Evolutionary conservation across 2,888 invertebrate species (phyloP), one percentile per base, ranked within the genome.

Genomic region (Eristalis intricaria): DNA sequence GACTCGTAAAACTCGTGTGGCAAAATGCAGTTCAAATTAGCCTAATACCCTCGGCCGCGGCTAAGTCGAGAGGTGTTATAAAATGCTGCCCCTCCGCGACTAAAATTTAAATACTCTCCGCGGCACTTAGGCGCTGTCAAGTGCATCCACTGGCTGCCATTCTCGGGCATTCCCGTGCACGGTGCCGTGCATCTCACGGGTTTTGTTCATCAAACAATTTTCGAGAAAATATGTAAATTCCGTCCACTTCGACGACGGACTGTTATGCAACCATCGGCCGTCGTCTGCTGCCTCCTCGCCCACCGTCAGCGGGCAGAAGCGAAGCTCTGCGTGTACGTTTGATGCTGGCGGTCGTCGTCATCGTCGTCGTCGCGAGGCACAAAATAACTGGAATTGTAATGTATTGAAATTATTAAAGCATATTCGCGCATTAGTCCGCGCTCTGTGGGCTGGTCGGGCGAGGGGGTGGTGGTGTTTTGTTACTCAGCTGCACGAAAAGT

Each of bases 341-440:
- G 38, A 4, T 50, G 74, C 29, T 50, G 50, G 50, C 50, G 19
- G 77, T 19, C n/a, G 56, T 60, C 23, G 56, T 4, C n/a, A n/a
- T n/a, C n/a, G n/a, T n/a, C n/a, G 32, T 32, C 71, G 35, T 77
- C 76, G 60, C 69, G 82, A 82, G 74, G 64, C 74, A 83, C 50
- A 78, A 82, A 82, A 86, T 86, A 86, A 65, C 78, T 78, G 77
- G 78, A 83, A 78, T 75, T 83, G 78, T 83, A 79, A 79, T 83
- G 66, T 83, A 79, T 86, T 78, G 83, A 83, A 86, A 83, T 86
- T 86, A 86, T 86, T 79, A 86, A 86, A 86, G 82, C 83, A 86
- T 79, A 86, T 86, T 86, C 66, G 86, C 86, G 66, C 77, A 76
- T 8, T 8, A 43, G n/a, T 77, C 63, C 66, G 66, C 66, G 66